phyloP scores from a whole-genome alignment of 2,797 vertebrate genomes.

The Neomorphus geoffroyi region DNA sequence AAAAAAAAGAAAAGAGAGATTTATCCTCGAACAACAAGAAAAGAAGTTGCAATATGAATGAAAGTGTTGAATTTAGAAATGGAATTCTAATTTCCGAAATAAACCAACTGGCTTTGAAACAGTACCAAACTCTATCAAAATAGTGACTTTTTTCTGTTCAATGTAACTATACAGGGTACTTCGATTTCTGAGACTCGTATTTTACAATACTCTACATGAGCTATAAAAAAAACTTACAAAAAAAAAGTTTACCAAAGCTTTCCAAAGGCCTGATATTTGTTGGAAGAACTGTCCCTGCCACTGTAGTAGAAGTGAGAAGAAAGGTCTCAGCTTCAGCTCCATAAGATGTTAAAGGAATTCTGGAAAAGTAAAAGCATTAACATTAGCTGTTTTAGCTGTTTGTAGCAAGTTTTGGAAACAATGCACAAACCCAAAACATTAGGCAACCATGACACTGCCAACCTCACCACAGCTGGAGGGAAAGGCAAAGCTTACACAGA shows the following conservation, averaged over 20 bases:
- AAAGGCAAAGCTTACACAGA: neutral
- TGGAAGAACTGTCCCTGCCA: slow-evolving; percentile 78
- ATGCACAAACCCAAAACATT: neutral
- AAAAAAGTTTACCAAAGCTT: slow-evolving; percentile 88
- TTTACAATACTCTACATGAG: slow-evolving; percentile 29
- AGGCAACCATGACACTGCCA: neutral
- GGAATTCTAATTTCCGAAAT: neutral
- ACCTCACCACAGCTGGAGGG: neutral
- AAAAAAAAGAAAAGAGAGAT: neutral
- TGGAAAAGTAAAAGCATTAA: slow-evolving; percentile 57
- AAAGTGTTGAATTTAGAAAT: neutral
- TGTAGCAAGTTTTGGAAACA: neutral
- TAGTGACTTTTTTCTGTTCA: rapidly evolving
- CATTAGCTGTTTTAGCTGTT: neutral
- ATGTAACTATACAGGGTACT: neutral
- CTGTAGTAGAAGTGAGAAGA: slow-evolving; percentile 73
- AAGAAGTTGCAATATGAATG: neutral
- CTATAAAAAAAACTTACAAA: slow-evolving; percentile 73
- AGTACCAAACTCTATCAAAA: neutral
- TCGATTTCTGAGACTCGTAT: neutral
- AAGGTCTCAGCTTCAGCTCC: slow-evolving; percentile 72
- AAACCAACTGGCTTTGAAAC: neutral
- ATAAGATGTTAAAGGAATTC: slow-evolving; percentile 66
- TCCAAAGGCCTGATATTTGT: slow-evolving; percentile 75
- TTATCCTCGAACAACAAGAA: neutral